Evolutionary conservation across 2,888 invertebrate species (phyloP).

Genomic region (Ormyrus nitidulus): DNA sequence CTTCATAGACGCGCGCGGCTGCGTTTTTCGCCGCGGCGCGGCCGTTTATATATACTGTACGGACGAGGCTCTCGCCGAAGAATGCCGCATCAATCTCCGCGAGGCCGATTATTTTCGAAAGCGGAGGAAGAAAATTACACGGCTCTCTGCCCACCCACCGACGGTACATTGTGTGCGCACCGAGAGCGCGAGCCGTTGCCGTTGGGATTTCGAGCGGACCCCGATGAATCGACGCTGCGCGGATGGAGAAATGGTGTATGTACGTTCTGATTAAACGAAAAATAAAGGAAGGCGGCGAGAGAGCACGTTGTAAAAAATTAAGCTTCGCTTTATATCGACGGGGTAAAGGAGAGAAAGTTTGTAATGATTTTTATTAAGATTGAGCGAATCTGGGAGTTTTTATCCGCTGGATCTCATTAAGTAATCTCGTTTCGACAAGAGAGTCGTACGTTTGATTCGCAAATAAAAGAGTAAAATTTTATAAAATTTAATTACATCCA

Average conservation of each 20-base stretch:
- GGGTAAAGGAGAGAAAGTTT: conserved; percentile 4
- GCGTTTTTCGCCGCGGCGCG: background rate
- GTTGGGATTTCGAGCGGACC: background rate
- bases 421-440: no score
- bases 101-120: conserved; percentile 67
- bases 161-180: background rate
- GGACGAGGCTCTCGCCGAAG: conserved; percentile 23
- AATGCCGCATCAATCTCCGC: conserved; percentile 64
- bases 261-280: conserved; percentile 1
- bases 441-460: no score
- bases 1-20: background rate
- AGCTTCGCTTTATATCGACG: background rate
- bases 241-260: background rate
- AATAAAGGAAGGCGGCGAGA: background rate
- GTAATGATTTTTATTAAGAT: background rate
- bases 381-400: no score
- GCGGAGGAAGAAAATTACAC: conserved; percentile 70
- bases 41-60: background rate
- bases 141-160: conserved; percentile 44
- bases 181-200: no score
- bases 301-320: background rate
- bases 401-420: no score
- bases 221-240: background rate
- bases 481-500: no score
- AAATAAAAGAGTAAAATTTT: no score